Evolutionary conservation across 2,797 vertebrate genomes (phyloP), one percentile per base, ranked within the genome.

Genomic region (Tenualosa ilisha): DNA sequence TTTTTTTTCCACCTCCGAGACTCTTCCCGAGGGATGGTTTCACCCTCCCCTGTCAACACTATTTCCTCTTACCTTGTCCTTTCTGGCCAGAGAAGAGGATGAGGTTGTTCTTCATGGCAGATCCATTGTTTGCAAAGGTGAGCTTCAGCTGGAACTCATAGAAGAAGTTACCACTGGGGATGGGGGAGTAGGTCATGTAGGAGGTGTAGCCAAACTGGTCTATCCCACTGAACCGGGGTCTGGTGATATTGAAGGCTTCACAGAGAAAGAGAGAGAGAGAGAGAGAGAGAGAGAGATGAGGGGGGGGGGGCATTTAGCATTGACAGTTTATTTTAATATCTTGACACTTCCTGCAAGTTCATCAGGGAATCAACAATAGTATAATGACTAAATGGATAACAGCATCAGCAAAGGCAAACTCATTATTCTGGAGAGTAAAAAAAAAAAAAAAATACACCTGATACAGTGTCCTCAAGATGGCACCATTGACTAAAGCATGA

Each of bases 11-110:
- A 24, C 26, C 24, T 68, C 3, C 13, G 12, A 31, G 26, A 31
- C 13, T 72, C 22, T 63, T 20, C 31, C 68, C n/a, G 8, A n/a
- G n/a, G 59, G 59, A 24, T 7, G 22, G n/a, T 9, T 24, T 63
- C 20, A 56, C 54, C 31, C 65, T 37, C 50, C 50, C 50, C 50
- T 51, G 50, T n/a, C 59, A 63, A 2, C 22, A 7, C 59, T 24
- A 6, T 6, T 63, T 84, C 46, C 46, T 84, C 95, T 96, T 95
- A 97, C 97, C 96, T 92, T 92, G 93, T 89, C 96, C 96, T 88
- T 96, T 97, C 88, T 96, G 96, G 88, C 97, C 97, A 56, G 96
- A 95, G 90, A 96, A 98, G 94, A 98, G 94, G 89, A 98, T 95
- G 89, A 98, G 90, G 92, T 97, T 98, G 90, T 98, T 94, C 94